Base-by-base conservation (phyloP, 2,888 invertebrate genomes). In the Plutella xylostella region DNA sequence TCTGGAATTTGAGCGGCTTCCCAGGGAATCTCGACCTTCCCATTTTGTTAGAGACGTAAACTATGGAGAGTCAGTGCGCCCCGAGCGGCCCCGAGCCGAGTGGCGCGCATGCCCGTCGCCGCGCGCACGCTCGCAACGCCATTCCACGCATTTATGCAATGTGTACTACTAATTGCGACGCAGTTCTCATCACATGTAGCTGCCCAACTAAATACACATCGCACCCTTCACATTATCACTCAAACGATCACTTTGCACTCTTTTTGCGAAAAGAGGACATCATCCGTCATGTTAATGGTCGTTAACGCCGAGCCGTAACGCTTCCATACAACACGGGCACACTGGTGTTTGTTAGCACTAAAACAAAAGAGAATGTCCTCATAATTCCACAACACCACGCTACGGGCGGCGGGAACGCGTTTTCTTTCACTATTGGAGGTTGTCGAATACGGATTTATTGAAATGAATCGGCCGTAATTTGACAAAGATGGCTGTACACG, bases 11-110 rank as follows among this genome's bases (percentile, higher is more conserved):
- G 61, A 92, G 89, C 75, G 93, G 93, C 87, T 92, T 93, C 70
- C 93, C 93, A 72, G 93, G 93, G 88, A 93, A 93, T 87, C 90
- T 90, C 79, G 90, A 90, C 85, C 90, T 89, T 85, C 90, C 90
- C 91, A 91, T 91, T 84, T 85, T 87, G 86, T 74, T 80, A 62
- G 72, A 65, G 76, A 76, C 72, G 72, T 77, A 78, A 79, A 83
- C 85, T 84, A 82, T 79, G 73, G 71, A 78, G 80, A 77, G 71
- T 85, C 72, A 86, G 76, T 83, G 78, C 75, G 79, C 75, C 80
- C 72, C 77, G 64, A 74, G 76, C 67, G 68, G 72, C 62, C 63
- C 75, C 71, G 63, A 72, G 65, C 73, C 75, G 76, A 82, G 79
- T 45, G 75, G 80, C 80, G 82, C 83, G 83, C 83, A 83, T 83